These are phyloP conservation scores for Onychomys arenicola DNA, from an alignment of 2,797 vertebrate genomes.

Conservation along the genomic window DNA sequence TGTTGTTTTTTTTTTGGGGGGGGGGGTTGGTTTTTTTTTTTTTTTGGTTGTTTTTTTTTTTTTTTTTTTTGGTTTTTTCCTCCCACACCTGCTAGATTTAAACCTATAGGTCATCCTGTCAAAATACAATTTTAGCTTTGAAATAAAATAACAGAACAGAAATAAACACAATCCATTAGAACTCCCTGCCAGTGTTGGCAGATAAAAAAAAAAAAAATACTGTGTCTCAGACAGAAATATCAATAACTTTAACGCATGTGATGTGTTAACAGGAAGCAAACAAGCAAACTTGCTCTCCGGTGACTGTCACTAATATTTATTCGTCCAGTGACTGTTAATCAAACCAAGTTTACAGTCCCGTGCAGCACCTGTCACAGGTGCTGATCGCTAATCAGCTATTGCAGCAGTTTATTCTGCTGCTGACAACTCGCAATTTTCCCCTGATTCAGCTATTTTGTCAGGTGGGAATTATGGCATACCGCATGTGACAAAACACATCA, in stretches of 20 bases:
- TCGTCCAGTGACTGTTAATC: slow-evolving; percentile 91
- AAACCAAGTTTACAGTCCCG: slow-evolving; percentile 90
- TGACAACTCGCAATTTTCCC: slow-evolving; percentile 99
- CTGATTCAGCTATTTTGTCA: slow-evolving; percentile 98
- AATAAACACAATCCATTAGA: slow-evolving; percentile 82
- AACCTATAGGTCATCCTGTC: slow-evolving; percentile 84
- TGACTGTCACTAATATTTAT: slow-evolving; percentile 92
- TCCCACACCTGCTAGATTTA: slow-evolving; percentile 72
- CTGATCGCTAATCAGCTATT: slow-evolving; percentile 99
- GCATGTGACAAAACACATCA: slow-evolving; percentile 99
- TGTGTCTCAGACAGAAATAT: slow-evolving; percentile 88
- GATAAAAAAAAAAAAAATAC: slow-evolving; percentile 74
- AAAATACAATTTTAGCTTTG: slow-evolving; percentile 82
- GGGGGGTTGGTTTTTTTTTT: neutral
- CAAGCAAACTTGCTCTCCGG: slow-evolving; percentile 88
- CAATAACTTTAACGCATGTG: slow-evolving; percentile 88
- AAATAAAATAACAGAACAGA: slow-evolving; percentile 83
- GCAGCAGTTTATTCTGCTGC: slow-evolving; percentile 97
- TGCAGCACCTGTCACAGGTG: slow-evolving; percentile 98
- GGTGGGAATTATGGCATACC: slow-evolving; percentile 98
- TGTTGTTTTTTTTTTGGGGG: neutral
- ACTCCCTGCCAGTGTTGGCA: slow-evolving; percentile 78
- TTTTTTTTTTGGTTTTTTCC: slow-evolving; percentile 52
- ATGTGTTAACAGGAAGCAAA: slow-evolving; percentile 89
- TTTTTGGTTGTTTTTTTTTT: neutral